Base-by-base conservation (phyloP, 2,113 vertebrate species). In the Peromyscus leucopus region DNA sequence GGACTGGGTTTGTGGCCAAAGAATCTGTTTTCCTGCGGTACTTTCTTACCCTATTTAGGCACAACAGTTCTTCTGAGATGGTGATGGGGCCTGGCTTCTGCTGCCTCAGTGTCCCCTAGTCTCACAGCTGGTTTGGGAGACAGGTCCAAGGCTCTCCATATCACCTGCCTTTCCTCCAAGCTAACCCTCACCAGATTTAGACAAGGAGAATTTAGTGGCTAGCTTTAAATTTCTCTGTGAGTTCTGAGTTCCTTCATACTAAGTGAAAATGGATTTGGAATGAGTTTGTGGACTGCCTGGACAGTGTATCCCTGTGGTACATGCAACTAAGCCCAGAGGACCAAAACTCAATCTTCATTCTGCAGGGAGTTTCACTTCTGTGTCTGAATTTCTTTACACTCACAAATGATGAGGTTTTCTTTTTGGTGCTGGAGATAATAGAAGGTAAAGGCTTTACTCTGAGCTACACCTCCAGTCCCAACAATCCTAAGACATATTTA, bases 231-330 rank as follows among this genome's bases (percentile, higher is more conserved):
- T 90, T n/a, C 13, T 85, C 13, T 67, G 59, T 28, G 48, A 26
- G 39, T 61, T 36, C 42, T 89, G 31, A 48, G 33, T 39, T 59
- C 33, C 36, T 83, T 78, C 80, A 55, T 7, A 16, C 63, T 21
- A 46, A 65, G 46, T 11, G 2, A 51, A 31, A 17, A 24, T 1
- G 7, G 1, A 76, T 39, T 72, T 65, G 67, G 69, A 93, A 67
- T 9, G 78, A 36, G 36, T 5, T 39, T 7, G 15, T 1, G 13
- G n/a, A 19, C 1, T 0, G 5, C 26, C 48, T 10, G 57, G n/a
- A 21, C 46, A 19, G 19, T 15, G 21, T 3, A 26, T 7, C 39
- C 31, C 72, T 7, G 1, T 12, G 55, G 4, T 16, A 21, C 2
- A 12, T 2, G 3, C 7, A 21, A 21, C 10, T 3, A 17, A 61